Base-by-base conservation (phyloP, 2,797 vertebrate genomes). In the Poecilia wingei region DNA sequence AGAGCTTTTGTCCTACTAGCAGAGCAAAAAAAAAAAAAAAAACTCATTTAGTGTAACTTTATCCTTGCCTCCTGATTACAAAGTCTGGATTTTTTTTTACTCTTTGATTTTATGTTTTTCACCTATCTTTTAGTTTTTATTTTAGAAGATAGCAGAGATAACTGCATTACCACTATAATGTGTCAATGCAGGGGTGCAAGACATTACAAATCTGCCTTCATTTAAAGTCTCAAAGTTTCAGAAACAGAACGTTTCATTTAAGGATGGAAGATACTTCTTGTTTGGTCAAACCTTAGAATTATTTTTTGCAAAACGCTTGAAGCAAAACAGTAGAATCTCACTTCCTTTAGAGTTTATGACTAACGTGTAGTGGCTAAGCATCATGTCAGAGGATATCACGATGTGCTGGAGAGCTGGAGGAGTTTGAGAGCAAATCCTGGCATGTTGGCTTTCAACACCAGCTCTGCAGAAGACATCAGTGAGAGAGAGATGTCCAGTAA, bases 381-480 rank as follows among this genome's bases (percentile, higher is more conserved):
- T 72, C 72, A 81, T 75, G 75, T 39, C 69, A 46, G 72, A 1
- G 82, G 81, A 68, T 78, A 72, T 79, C 79, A 84, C 75, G 83
- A 82, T 39, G n/a, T 57, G 76, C 74, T 80, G 45, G 70, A 7
- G 74, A 77, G 76, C 64, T 76, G 74, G 77, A 77, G 70, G 78
- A 69, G 74, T 88, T 75, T 76, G 79, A 86, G 72, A 84, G 80
- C 79, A 87, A 93, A 89, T 85, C 83, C 77, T 86, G 79, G 87
- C 72, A 86, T 75, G 81, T 91, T 86, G 78, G 61, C 82, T 94
- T 94, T 93, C 91, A 84, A 81, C 73, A 84, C 20, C 8, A 76
- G 80, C 80, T 93, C 94, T 94, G 94, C 82, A 94, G 79, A 95
- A 93, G 84, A 69, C 87, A 94, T 94, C 84, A 83, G 2, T 78